Conservation (phyloP, 2,888 invertebrate species). For the Mythimna impura region DNA sequence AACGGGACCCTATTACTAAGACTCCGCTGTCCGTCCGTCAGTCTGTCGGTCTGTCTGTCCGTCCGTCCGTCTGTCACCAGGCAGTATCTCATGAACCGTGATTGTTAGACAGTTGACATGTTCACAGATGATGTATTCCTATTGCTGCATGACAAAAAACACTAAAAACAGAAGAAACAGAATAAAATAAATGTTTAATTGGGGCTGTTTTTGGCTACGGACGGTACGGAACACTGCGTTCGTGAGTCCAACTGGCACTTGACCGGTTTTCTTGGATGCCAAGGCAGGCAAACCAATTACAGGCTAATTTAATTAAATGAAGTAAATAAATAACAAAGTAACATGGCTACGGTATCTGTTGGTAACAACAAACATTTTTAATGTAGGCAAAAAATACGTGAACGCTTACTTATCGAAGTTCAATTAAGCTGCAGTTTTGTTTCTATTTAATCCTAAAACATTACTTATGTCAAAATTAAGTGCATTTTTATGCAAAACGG, state of each 20-base stretch:
- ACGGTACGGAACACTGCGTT: too few species aligned
- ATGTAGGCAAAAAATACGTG: slow-evolving; percentile 41
- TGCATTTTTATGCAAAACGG: slow-evolving; percentile 65
- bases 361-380: slow-evolving; percentile 48
- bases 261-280: slow-evolving; percentile 15
- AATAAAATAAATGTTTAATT: background rate
- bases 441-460: slow-evolving; percentile 61
- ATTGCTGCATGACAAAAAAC: too few species aligned
- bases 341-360: slow-evolving; percentile 33
- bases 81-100: too few species aligned
- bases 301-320: slow-evolving; percentile 56
- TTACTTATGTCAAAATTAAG: slow-evolving; percentile 62
- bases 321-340: slow-evolving; percentile 47
- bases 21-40: too few species aligned
- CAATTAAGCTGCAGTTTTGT: slow-evolving; percentile 62
- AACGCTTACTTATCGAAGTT: slow-evolving; percentile 50
- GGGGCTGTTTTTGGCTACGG: too few species aligned
- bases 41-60: too few species aligned
- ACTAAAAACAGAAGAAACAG: too few species aligned
- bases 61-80: too few species aligned
- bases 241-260: too few species aligned
- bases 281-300: slow-evolving; percentile 50
- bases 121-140: too few species aligned
- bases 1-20: too few species aligned
- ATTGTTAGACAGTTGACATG: too few species aligned